phyloP scores from a whole-genome alignment of 2,888 invertebrate species.

The Cetonia aurata region DNA sequence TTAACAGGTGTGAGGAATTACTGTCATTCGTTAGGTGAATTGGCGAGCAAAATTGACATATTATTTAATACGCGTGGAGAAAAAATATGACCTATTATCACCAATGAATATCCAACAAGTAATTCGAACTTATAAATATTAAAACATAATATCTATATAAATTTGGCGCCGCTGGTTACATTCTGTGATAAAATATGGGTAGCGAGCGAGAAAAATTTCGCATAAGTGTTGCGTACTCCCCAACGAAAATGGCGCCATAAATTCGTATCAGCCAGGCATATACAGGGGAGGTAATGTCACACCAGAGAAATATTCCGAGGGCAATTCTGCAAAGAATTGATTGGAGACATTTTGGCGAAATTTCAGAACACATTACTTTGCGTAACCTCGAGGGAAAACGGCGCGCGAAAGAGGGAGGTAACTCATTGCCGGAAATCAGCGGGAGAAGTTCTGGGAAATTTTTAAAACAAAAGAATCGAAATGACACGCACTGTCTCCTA shows the following conservation, averaged over 20 bases:
- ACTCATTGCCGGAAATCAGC: slow-evolving; percentile 6
- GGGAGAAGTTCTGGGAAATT: slow-evolving; percentile 1
- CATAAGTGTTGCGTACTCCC: slow-evolving; percentile 26
- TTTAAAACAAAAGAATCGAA: slow-evolving; percentile 8
- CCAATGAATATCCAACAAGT: too few species aligned
- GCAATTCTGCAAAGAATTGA: slow-evolving; percentile 26
- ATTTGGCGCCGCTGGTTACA: slow-evolving; percentile 19
- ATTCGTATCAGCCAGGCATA: slow-evolving; percentile 36
- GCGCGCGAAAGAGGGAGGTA: background rate
- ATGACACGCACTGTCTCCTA: slow-evolving; percentile 27
- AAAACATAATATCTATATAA: background rate
- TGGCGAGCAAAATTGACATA: too few species aligned
- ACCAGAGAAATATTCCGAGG: slow-evolving; percentile 18
- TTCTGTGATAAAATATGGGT: slow-evolving; percentile 13
- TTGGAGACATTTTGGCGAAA: slow-evolving; percentile 27
- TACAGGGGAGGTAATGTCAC: slow-evolving; percentile 8
- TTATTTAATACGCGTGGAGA: too few species aligned
- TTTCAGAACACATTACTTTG: slow-evolving; percentile 19
- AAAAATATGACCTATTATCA: too few species aligned
- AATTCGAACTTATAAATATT: slow-evolving; percentile 14
- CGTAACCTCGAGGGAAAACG: background rate
- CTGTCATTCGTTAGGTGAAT: too few species aligned
- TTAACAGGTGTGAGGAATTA: too few species aligned
- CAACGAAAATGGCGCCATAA: slow-evolving; percentile 24
- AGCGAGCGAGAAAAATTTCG: slow-evolving; percentile 12